phyloP scores from a whole-genome alignment of 2,113 vertebrate genomes.

The Haliaeetus leucogaster region DNA sequence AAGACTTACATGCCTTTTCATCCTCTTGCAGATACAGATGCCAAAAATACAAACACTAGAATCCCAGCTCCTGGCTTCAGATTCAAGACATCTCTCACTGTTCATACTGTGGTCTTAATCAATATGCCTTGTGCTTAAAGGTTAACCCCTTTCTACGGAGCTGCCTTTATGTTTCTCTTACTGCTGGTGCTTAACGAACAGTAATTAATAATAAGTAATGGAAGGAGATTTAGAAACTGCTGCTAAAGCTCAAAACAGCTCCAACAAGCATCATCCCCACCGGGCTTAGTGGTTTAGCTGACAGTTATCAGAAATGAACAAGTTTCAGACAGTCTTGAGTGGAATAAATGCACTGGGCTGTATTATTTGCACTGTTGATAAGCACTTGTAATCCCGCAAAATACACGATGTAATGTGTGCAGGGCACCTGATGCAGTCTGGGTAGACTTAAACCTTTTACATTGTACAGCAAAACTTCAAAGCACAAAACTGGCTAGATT shows the following conservation, averaged over 20 bases:
- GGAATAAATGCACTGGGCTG: slow-evolving; percentile 28
- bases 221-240: not conserved
- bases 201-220: not conserved
- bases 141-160: not conserved
- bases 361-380: slow-evolving; percentile 37
- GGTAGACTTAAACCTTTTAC: slow-evolving; percentile 3
- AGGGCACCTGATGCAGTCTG: not conserved
- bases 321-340: not conserved
- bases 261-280: not conserved
- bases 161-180: not conserved
- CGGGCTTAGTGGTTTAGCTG: not conserved
- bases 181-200: not conserved
- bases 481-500: not conserved
- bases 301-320: slow-evolving; percentile 28
- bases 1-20: not conserved
- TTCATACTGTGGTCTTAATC: not conserved
- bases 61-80: not conserved
- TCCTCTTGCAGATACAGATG: not conserved
- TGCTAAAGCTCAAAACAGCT: not conserved
- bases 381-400: slow-evolving; percentile 43
- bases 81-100: not conserved
- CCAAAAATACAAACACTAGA: not conserved
- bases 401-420: not conserved
- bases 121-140: not conserved
- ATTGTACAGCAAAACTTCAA: not conserved